These are phyloP conservation scores for Rallus limicola DNA, from an alignment of 2,113 vertebrate genomes.

Conservation along the genomic window DNA sequence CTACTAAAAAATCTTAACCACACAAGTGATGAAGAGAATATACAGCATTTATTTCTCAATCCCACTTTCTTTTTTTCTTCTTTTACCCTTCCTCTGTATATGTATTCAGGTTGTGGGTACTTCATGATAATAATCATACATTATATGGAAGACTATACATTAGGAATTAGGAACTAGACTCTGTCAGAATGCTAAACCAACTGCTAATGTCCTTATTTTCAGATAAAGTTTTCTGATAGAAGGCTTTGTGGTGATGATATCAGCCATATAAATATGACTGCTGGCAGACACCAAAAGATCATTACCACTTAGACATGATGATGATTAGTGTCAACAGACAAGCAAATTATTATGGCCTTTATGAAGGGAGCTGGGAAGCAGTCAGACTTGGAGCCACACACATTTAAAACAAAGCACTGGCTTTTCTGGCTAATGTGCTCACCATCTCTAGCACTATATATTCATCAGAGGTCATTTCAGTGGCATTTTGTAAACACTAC, in stretches of 20 bases:
- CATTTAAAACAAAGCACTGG: neutral
- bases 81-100: neutral
- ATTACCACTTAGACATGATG: conserved; percentile 1
- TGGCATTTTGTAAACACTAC: neutral
- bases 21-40: neutral
- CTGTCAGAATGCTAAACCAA: neutral
- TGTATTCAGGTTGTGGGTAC: neutral
- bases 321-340: neutral
- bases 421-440: neutral
- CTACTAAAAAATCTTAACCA: neutral
- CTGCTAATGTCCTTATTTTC: conserved; percentile 15
- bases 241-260: conserved; percentile 18
- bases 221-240: conserved; percentile 37
- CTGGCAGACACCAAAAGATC: conserved; percentile 13
- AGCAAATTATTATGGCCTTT: neutral
- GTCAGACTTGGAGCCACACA: neutral
- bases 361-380: neutral
- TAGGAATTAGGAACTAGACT: neutral
- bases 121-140: neutral
- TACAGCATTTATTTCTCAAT: neutral
- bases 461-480: neutral
- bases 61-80: neutral
- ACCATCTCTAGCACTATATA: neutral
- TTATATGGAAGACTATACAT: neutral
- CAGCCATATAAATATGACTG: conserved; percentile 9